These are phyloP conservation scores for Halictus quadricinctus DNA, from an alignment of 2,888 invertebrate genomes.

Conservation along the genomic window DNA sequence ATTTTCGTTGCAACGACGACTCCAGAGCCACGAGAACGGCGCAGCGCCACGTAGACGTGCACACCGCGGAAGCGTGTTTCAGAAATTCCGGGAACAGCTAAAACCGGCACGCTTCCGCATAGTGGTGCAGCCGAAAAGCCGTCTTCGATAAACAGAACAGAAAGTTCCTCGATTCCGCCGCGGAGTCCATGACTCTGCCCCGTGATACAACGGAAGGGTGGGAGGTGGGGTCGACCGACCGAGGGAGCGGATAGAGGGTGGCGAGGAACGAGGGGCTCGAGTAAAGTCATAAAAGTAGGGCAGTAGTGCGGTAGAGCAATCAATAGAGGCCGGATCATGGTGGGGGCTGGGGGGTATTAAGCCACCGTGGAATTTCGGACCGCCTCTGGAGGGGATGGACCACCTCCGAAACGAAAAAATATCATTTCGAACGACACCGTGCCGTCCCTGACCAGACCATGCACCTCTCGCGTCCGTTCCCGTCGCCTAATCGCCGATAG, in stretches of 20 bases:
- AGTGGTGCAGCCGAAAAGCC: constrained; percentile 25
- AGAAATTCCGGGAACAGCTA: constrained; percentile 21
- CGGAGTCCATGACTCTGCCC: constrained; percentile 56
- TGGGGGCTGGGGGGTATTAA: constrained; percentile 56
- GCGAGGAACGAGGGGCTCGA: constrained; percentile 54
- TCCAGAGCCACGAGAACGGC: not conserved
- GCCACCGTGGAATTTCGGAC: constrained; percentile 70
- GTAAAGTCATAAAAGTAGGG: constrained; percentile 79
- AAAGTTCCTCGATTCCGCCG: constrained; percentile 46
- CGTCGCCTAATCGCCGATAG: not conserved
- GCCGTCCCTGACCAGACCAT: not conserved
- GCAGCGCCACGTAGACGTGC: not conserved
- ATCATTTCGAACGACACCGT: not conserved
- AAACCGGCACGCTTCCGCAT: constrained; percentile 23
- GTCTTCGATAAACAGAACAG: constrained; percentile 33
- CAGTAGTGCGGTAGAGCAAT: constrained; percentile 81
- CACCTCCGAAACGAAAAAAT: constrained; percentile 6
- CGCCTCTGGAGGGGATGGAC: constrained; percentile 21
- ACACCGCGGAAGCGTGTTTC: not conserved
- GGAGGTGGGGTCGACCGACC: constrained; percentile 6
- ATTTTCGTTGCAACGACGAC: not conserved
- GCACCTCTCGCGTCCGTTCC: not conserved
- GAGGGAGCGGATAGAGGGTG: constrained; percentile 20
- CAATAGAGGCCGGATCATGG: constrained; percentile 79
- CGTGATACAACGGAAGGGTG: constrained; percentile 37